These are phyloP conservation scores for Elachura formosa DNA, from an alignment of 2,113 vertebrate genomes.

Conservation along the genomic window DNA sequence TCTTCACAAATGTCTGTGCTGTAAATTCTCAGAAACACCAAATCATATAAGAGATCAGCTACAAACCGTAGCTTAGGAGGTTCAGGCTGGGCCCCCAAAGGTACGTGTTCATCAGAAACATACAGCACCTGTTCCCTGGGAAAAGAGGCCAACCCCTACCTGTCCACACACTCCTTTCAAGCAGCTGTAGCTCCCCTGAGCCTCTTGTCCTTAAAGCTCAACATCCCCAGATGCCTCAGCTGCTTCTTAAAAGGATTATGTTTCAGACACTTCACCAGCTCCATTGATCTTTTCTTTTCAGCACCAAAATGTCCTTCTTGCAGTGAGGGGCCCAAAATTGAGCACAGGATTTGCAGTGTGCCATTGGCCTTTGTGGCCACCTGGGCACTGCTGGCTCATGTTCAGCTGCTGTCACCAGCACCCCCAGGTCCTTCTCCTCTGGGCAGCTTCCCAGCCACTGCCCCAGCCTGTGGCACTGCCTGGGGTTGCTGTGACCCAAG, in stretches of 20 bases:
- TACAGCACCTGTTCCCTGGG: accelerated
- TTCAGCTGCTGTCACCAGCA: neutral
- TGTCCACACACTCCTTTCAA: neutral
- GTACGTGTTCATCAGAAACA: neutral
- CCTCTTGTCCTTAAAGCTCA: neutral
- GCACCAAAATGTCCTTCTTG: neutral
- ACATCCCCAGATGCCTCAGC: neutral
- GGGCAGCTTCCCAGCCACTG: neutral
- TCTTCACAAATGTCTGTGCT: neutral
- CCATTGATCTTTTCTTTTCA: neutral
- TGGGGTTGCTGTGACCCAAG: neutral
- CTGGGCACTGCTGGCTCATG: neutral
- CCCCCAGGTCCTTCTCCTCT: neutral
- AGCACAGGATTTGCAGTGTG: neutral
- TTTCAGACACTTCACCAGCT: neutral
- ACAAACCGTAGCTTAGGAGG: neutral
- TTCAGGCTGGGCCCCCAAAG: neutral
- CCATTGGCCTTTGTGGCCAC: neutral
- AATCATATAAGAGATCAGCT: neutral
- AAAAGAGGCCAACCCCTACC: neutral
- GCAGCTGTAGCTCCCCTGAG: neutral
- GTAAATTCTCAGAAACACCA: neutral
- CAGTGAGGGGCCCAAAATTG: neutral
- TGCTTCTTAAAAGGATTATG: neutral
- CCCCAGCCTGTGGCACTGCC: neutral